Evolutionary conservation across 2,888 invertebrate species (phyloP), one percentile per base, ranked within the genome.

Genomic region (Ichneumoninae sp.): DNA sequence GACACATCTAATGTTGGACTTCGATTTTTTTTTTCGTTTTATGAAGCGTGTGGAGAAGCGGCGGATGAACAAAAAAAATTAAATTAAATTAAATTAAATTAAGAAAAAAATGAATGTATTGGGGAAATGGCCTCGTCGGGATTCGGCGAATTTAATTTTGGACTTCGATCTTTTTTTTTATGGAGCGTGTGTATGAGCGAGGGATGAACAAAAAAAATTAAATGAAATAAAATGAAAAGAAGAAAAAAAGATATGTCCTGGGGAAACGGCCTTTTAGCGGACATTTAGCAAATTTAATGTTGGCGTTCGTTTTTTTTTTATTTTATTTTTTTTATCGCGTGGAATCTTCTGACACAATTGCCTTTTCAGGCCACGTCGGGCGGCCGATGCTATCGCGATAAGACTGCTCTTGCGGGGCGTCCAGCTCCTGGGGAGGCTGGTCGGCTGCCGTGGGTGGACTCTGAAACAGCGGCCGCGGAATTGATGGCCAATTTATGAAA

Each of bases 401-500:
- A 26, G 26, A 10, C 57, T 2, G 57, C 22, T 22, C 26, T 13
- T 57, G 57, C 26, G 57, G 22, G 10, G 10, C 26, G 6, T 62
- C 44, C 44, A 65, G 16, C 40, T 13, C 50, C 5, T 40, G 4
- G 26, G 44, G 26, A 26, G 74, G 62, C 10, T 74, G 54, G 54
- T 54, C 19, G 75, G 72, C 10, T 86, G 83, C 77, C 77, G 74
- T 69, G 84, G 71, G 3, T 26, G 57, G 76, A 57, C 26, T 10
- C 26, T 80, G 83, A 79, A 78, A 84, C 79, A 80, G 81, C 84
- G 82, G 76, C 83, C 82, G 87, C 87, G 86, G 87, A 87, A 88
- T 85, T 82, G 84, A 84, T 85, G 88, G 86, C 82, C 89, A 88
- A 89, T 89, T 89, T 89, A 88, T 89, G 83, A 85, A 88, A 89